Evolutionary conservation across 2,888 invertebrate genomes (phyloP), one percentile per base, ranked within the genome.

Genomic region (Thera britannica): DNA sequence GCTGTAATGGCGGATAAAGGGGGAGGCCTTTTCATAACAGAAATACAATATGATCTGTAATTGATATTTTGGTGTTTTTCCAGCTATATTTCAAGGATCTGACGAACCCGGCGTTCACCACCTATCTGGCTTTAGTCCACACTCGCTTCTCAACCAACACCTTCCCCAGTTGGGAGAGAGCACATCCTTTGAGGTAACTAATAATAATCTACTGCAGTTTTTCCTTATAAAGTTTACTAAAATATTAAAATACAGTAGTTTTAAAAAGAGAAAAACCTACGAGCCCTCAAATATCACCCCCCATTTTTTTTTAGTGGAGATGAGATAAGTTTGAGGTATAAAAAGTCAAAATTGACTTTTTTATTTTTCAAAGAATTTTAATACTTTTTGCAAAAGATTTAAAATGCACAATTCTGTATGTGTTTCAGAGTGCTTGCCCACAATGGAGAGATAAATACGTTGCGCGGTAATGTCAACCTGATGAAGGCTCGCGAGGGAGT

Each of bases 61-160:
- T 23, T 23, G 2, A 46, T 51, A 4, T 49, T 11, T 56, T 11
- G 6, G 34, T 7, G 58, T 54, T n/a, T n/a, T 72, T 68, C 77
- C 94, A 97, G 97, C 95, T 95, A 35, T 96, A 96, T 86, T 96
- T 96, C 88, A 95, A 95, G 73, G 96, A 96, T 86, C 89, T 96
- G 65, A 86, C 85, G 79, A 94, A 96, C 92, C 96, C 97, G 1
- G 95, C 95, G 76, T 99, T 97, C 93, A 97, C 98, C 80, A 98
- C 99, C 2, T 99, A 99, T 90, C 91, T 99, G 88, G 98, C 99
- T 54, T 91, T 99, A 85, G 99, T 99, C 6, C 99, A 99, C 90
- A 99, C 99, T 52, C 95, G 99, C 75, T 99, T 99, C 94, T 99
- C 99, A 11, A 99, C 99, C 74, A 99, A 99, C 92, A 99, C 99